Conservation (phyloP, 2,113 vertebrate genomes). For the Megaleporinus macrocephalus region DNA sequence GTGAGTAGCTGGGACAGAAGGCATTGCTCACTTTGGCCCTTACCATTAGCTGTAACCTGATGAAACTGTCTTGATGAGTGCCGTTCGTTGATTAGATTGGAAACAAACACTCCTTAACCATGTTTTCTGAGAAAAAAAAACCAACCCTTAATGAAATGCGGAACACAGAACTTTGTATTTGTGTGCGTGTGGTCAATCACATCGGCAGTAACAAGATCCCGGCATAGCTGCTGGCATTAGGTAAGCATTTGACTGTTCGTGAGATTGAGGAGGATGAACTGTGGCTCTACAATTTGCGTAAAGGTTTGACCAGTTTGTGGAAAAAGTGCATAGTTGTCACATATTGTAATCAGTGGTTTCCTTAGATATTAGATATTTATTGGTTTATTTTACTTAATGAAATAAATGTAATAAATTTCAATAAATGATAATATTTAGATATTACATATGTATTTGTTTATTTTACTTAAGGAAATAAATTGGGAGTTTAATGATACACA, state of each 20-base stretch:
- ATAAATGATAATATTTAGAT: too few relatives aligned
- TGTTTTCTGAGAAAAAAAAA: not conserved
- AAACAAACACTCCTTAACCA: not conserved
- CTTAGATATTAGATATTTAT: too few relatives aligned
- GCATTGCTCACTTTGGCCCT: slow-evolving; percentile 40
- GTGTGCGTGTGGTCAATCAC: slow-evolving; percentile 20
- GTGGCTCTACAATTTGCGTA: slow-evolving; percentile 33
- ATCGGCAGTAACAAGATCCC: slow-evolving; percentile 26
- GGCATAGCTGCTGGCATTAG: slow-evolving; percentile 41
- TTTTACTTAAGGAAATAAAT: too few relatives aligned
- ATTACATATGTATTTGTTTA: too few relatives aligned
- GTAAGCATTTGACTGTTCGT: slow-evolving; percentile 48
- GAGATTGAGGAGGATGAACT: not conserved
- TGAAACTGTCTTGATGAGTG: slow-evolving; percentile 41
- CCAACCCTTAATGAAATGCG: not conserved
- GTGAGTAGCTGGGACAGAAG: too few relatives aligned
- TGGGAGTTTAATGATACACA: not conserved
- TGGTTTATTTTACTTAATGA: too few relatives aligned
- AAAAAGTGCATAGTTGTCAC: not conserved
- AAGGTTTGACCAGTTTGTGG: not conserved
- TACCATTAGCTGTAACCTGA: slow-evolving; percentile 45
- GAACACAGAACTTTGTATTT: not conserved
- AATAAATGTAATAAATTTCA: too few relatives aligned
- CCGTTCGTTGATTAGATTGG: slow-evolving; percentile 45
- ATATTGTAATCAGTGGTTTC: too few relatives aligned